Conservation (phyloP, 2,113 vertebrate species). For the Taxidea taxus region DNA sequence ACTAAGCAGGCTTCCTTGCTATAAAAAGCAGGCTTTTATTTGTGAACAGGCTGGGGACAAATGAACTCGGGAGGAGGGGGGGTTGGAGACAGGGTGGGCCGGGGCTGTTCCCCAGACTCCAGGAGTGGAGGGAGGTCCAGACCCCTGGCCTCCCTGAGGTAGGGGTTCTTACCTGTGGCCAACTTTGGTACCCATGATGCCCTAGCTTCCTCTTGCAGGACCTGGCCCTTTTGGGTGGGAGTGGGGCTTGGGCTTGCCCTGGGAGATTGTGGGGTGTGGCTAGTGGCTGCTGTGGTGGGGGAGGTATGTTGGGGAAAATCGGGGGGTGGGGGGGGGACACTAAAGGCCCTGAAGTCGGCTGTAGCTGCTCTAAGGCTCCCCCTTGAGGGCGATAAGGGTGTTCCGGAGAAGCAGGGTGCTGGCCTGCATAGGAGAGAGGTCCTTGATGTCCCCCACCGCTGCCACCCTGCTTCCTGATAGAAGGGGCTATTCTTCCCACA, state of each 20-base stretch:
- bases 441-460: background rate
- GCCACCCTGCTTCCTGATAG: background rate
- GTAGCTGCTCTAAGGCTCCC: constrained; percentile 7
- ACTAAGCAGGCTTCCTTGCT: background rate
- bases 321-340: background rate
- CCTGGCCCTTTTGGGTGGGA: background rate
- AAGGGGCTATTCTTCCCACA: background rate
- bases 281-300: background rate
- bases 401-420: constrained; percentile 57
- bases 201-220: background rate
- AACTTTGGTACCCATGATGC: background rate
- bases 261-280: background rate
- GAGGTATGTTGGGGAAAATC: background rate
- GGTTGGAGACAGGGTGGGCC: background rate
- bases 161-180: background rate
- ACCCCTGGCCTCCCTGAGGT: background rate
- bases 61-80: background rate
- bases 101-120: background rate
- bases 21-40: background rate
- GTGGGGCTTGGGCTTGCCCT: background rate
- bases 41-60: background rate
- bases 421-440: constrained; percentile 12
- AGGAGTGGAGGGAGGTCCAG: background rate
- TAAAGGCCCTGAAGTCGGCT: too few relatives aligned
- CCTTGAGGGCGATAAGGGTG: constrained; percentile 36